Evolutionary conservation across 2,113 vertebrate genomes (phyloP), one percentile per base, ranked within the genome.

Genomic region (Mormoops blainvillei): DNA sequence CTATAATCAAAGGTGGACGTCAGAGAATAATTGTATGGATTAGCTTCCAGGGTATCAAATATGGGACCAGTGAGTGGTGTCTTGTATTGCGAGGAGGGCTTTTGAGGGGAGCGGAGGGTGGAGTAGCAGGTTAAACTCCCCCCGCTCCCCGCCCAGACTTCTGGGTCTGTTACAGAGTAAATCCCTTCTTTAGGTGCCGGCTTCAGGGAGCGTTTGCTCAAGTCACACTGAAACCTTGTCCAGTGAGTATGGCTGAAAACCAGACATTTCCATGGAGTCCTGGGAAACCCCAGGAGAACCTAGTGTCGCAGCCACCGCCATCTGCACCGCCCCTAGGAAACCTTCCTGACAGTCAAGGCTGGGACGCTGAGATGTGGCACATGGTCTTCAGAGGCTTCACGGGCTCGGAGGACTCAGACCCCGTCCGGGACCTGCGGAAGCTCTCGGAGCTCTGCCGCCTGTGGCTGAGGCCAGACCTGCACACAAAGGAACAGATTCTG

Each of bases 361-460:
- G 38, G 0, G 4, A 28, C 38, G 1, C 31, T 0, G 80, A 94
- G 52, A 15, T 0, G 0, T 87, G 95, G 63, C 92, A 94, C 1
- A 0, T 38, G 5, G 45, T 3, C 13, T 95, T 97, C 12, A 65
- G 94, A 19, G 6, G 0, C 0, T 96, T 93, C 24, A 18, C 0
- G 1, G 2, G 31, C 31, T 8, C 56, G 0, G 50, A 65, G 24
- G 0, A 3, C 5, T 8, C 7, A 0, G 41, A 84, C 43, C 92
- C 81, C 0, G 0, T 90, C 9, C 10, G 10, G 16, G 16, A 18
- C 3, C 54, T 97, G 28, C 6, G 8, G 45, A 36, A 0, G 0
- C 45, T 96, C 2, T 4, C 2, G 0, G 22, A 18, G 4, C 41
- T 94, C 9, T 87, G 81, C 33, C 11, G 1, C 4, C 54, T 19